Evolutionary conservation across 1,140 invertebrate genomes (phyloP).

Genomic region (Patella vulgata): DNA sequence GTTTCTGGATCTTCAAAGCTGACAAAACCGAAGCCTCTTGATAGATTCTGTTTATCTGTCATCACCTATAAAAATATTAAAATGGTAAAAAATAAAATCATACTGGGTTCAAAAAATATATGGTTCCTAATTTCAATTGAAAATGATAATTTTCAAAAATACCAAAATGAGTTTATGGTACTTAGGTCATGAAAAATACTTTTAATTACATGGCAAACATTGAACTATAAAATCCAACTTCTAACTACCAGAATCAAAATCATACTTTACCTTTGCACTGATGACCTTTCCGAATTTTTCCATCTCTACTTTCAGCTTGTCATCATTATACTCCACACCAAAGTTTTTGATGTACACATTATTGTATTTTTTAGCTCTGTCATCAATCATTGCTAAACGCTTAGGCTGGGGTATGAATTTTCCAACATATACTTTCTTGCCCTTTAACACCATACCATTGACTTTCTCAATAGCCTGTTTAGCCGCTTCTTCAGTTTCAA

Average conservation of each 20-base stretch:
- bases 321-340: conserved; percentile 93
- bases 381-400: conserved; percentile 97
- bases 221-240: neutral
- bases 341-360: conserved; percentile 99
- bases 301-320: conserved; percentile 93
- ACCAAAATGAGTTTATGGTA: neutral
- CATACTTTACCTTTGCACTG: conserved; percentile 79
- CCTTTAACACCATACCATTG: conserved; percentile 95
- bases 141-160: too few species aligned
- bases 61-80: conserved; percentile 75
- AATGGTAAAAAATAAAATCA: neutral
- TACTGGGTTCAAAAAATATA: neutral
- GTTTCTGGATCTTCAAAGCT: conserved; percentile 97
- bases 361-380: conserved; percentile 95
- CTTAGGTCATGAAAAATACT: neutral
- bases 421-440: conserved; percentile 94
- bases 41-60: conserved; percentile 91
- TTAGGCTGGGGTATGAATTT: conserved; percentile 97
- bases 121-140: neutral
- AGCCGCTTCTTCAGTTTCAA: conserved; percentile 99
- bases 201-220: neutral
- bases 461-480: conserved; percentile 95
- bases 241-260: neutral
- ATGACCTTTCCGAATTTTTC: conserved; percentile 94
- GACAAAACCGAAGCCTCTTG: conserved; percentile 99